Percentiles rank a stretch among this genome's conserved stretches.
phyloP scores from a whole-genome alignment of 2,113 vertebrate species.

The Picathartes gymnocephalus region DNA sequence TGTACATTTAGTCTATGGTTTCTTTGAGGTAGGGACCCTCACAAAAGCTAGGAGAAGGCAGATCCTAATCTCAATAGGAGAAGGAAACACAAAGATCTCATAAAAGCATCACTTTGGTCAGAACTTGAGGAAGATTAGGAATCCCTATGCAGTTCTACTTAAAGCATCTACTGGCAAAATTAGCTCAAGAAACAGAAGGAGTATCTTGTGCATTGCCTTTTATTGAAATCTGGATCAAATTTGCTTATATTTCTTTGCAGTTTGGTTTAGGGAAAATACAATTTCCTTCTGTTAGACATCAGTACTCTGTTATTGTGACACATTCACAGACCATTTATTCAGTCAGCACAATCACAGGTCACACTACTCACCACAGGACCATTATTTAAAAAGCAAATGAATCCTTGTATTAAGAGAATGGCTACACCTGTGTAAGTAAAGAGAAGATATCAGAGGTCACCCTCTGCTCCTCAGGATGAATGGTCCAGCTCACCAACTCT shows the following conservation, averaged over 20 bases:
- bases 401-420: background rate
- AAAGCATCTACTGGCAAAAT: background rate
- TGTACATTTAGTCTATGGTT: background rate
- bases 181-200: background rate
- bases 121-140: background rate
- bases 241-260: background rate
- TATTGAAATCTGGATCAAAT: background rate
- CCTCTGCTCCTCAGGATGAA: background rate
- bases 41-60: background rate
- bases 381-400: background rate
- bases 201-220: background rate
- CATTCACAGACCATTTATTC: background rate
- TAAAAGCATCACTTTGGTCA: background rate
- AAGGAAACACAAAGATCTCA: background rate
- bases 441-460: background rate
- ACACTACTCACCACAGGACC: background rate
- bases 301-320: background rate
- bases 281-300: background rate
- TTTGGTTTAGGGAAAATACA: background rate
- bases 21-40: background rate
- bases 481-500: background rate
- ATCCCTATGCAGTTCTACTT: background rate
- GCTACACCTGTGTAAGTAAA: background rate
- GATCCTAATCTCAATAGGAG: background rate
- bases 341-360: background rate